phyloP scores from a whole-genome alignment of 1,140 invertebrate species.

The Diuraphis noxia region DNA sequence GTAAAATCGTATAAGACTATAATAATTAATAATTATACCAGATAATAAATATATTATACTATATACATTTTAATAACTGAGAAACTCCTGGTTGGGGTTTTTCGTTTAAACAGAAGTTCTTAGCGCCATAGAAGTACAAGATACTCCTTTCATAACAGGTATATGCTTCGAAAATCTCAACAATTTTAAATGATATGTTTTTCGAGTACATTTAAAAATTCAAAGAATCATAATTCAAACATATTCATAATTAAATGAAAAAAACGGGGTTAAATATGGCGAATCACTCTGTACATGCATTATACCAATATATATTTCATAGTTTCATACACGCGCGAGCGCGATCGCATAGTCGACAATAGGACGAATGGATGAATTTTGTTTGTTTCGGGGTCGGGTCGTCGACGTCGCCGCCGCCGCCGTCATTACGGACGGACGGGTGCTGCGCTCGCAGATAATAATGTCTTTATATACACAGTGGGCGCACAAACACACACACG shows the following conservation, averaged over 20 bases:
- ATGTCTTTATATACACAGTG: slow-evolving; percentile 23
- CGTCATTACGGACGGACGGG: slow-evolving; percentile 20
- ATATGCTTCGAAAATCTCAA: too few relatives aligned
- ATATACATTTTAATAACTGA: too few relatives aligned
- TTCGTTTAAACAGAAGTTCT: not conserved
- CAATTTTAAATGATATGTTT: not conserved
- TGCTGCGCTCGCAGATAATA: not conserved
- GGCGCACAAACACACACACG: not conserved
- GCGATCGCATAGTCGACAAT: not conserved
- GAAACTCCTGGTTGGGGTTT: not conserved
- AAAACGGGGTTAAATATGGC: not conserved
- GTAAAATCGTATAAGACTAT: too few relatives aligned
- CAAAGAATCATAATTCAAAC: not conserved
- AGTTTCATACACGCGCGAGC: not conserved
- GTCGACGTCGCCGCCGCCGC: not conserved
- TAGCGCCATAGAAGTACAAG: too few relatives aligned
- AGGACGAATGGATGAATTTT: not conserved
- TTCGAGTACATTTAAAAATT: not conserved
- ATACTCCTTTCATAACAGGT: not conserved
- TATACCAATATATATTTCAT: not conserved
- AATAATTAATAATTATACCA: too few relatives aligned
- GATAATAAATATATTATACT: too few relatives aligned
- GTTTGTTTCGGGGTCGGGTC: slow-evolving; percentile 16
- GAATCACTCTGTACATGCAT: not conserved
- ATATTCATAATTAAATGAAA: not conserved